phyloP scores from a whole-genome alignment of 2,113 vertebrate species.

The Pseudolaguvia tuberculata region DNA sequence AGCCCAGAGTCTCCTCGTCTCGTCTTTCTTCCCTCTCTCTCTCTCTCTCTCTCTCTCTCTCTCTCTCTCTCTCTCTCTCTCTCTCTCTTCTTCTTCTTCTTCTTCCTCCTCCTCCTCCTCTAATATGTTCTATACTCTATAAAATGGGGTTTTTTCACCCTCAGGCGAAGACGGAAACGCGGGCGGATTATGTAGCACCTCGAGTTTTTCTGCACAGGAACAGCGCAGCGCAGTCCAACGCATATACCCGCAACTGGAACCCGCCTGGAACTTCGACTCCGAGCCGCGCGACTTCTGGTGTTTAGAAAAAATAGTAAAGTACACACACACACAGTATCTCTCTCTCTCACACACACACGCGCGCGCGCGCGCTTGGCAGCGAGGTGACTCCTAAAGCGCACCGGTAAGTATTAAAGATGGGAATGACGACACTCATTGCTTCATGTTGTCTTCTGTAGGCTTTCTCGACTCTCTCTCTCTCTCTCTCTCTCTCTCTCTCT shows the following conservation, averaged over 20 bases:
- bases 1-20: slow-evolving; percentile 53
- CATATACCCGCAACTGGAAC: too few species aligned
- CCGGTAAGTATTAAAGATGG: slow-evolving; percentile 17
- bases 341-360: background rate
- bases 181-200: background rate
- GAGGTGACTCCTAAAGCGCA: slow-evolving; percentile 16
- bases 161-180: background rate
- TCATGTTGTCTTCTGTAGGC: slow-evolving; percentile 54
- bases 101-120: too few species aligned
- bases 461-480: slow-evolving; percentile 37
- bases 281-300: too few species aligned
- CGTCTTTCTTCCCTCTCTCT: background rate
- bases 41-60: background rate
- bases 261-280: too few species aligned
- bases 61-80: background rate
- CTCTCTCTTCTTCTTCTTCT: background rate
- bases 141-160: background rate
- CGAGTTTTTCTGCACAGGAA: background rate
- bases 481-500: slow-evolving; percentile 2
- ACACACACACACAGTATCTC: background rate
- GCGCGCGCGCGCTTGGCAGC: background rate
- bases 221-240: background rate
- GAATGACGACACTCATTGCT: background rate
- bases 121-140: too few species aligned
- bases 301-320: background rate